Evolutionary conservation across 35 echinoderm and acorn worm genomes (phyloP), one percentile per base, ranked within the genome.

Genomic region (Ophioderma brevispina): DNA sequence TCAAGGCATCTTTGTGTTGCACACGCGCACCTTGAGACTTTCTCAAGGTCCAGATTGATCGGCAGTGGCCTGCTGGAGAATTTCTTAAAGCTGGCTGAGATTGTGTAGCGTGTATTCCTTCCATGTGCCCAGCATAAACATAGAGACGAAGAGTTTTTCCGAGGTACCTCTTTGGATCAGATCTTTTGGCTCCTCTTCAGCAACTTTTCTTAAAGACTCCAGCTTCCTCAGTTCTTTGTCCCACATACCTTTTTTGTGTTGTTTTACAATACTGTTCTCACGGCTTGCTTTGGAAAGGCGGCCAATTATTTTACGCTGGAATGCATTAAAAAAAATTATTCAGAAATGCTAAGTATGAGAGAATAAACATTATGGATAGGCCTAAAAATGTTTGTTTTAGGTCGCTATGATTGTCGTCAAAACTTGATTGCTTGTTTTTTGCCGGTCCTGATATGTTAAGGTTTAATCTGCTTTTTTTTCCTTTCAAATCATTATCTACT

Each of bases 101-200:
- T 88, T 25, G 35, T 93, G 76, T 19, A 95, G 40, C 32, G 84
- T 38, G 32, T 90, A 90, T 38, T 98, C 96, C 55, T 98, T 93
- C n/a, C n/a, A n/a, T 18, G 85, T 90, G 33, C 92, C 94, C 38
- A 98, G 83, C 96, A 98, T 98, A 50, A 98, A 98, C 93, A 94
- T 93, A 17, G 93, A 83, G 19, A 98, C 91, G 41, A 79, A 75
- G 0, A 93, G 95, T 19, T 78, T 70, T 80, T 98, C 96, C 13
- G 94, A 90, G 18, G 88, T 85, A 21, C 87, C 83, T 40, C 84
- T 41, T 15, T 92, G 90, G 40, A 98, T 90, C 33, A 84, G 55
- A 32, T 76, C 33, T 31, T 84, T 81, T 50, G 84, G 94, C 31
- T 95, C 96, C 0, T 39, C 38, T n/a, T 83, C 77, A 0, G 94